Evolutionary conservation across 2,113 vertebrate species (phyloP), one percentile per base, ranked within the genome.

Genomic region (Scatophagus argus): DNA sequence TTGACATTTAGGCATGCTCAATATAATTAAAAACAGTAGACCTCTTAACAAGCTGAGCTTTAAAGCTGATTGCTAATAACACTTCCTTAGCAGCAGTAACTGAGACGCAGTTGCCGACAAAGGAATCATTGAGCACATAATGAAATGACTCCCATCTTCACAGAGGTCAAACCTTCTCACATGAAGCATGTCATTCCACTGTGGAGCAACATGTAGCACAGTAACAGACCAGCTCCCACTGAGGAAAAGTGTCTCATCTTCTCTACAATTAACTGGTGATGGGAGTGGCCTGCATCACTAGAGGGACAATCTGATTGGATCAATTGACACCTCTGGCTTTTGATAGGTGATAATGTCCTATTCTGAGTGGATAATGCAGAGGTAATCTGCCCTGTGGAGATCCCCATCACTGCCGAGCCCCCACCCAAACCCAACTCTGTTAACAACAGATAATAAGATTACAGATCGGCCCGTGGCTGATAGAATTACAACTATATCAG

Each of bases 361-460:
- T 76, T 88, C 77, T 84, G 90, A 93, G 91, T 92, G 83, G 92
- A 94, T 94, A 92, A 94, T 93, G 81, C 77, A 71, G 83, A 87
- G 85, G 85, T 92, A 93, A 94, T 93, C 93, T 90, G 90, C 85
- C 85, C 85, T 36, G 74, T 82, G 64, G 70, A 87, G 86, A 92
- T 91, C 86, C 79, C 68, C 88, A 87, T 92, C 88, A 10, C 76
- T 81, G 77, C 68, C 14, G 65, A 86, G 74, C 74, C 76, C 72
- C 86, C 76, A 71, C 74, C 82, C 74, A 80, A 85, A 84, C 60
- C 76, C 85, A 63, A 81, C 83, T 89, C 88, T 84, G 89, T 85
- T 90, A 89, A 90, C 88, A 66, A 84, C 85, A 90, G 91, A 93
- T 94, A 94, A 94, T 88, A 64, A 91, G 91, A 93, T 94, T 90